Base-by-base conservation (phyloP, 1,140 invertebrate genomes). In the Leptonema lineaticorne region DNA sequence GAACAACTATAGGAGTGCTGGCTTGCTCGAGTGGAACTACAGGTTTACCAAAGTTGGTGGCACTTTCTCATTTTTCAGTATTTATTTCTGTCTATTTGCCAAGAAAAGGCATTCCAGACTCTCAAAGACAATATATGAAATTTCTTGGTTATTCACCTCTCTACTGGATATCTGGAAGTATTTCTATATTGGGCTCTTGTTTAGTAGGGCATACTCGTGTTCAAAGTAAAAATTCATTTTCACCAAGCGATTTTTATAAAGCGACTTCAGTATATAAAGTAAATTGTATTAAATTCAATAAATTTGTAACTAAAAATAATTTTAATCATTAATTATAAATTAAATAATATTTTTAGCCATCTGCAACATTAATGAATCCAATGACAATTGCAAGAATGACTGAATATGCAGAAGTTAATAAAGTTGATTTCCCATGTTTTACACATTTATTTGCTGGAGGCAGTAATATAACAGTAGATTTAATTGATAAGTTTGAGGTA, bases 21-120 rank as follows among this genome's bases (percentile, higher is more conserved):
- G 33, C 29, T n/a, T 70, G 68, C 28, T 73, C 71, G 0, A 70
- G 71, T 62, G 71, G 71, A 16, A 70, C 71, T n/a, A 73, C 65
- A 5, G 71, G 71, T 24, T 41, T 70, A 4, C 71, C 68, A n/a
- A 70, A 69, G 63, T 65, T 68, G n/a, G 66, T 73, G 9, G 62
- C 67, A n/a, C 30, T 64, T 5, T 46, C 62, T 7, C 71, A 73
- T 58, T 62, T 48, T 22, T 45, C 56, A 9, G 24, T 53, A n/a
- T 53, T 26, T 26, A 14, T 67, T 22, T 2, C 29, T 7, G 0
- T 58, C n/a, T 56, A 26, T 24, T 26, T 26, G 26, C 18, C 57
- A 1, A 22, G 57, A 5, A 33, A 16, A 30, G 16, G 4, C 18
- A 26, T n/a, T 4, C 18, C 57, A 33, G 30, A 45, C 24, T 4